phyloP scores from a whole-genome alignment of 2,888 invertebrate genomes.

The Chloroclystis v-ata region DNA sequence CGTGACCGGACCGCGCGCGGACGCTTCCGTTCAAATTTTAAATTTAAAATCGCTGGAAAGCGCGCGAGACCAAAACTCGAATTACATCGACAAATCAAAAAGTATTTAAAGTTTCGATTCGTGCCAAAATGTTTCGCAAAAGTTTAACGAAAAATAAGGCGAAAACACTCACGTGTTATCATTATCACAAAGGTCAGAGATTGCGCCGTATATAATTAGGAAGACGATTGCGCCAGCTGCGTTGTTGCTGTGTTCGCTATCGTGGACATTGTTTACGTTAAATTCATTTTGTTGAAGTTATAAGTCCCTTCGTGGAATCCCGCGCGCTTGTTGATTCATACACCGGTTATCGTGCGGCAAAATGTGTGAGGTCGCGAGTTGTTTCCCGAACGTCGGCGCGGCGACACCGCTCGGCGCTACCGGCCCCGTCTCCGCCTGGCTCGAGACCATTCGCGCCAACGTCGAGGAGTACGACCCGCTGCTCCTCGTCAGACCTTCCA shows the following conservation, averaged over 20 bases:
- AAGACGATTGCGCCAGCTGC: constrained; percentile 63
- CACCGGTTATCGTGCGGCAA: constrained; percentile 68
- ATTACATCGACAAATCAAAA: too few species aligned
- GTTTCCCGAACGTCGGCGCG: constrained; percentile 72
- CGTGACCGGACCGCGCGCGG: constrained; percentile 64
- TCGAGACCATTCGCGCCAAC: constrained; percentile 54
- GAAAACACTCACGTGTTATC: constrained; percentile 30
- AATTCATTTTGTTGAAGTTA: constrained; percentile 36
- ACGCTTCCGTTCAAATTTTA: constrained; percentile 56
- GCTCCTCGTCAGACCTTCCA: constrained; percentile 45
- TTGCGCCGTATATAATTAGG: constrained; percentile 51
- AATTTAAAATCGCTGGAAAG: constrained; percentile 41
- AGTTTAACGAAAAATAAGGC: constrained; percentile 16
- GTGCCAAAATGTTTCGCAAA: constrained; percentile 3
- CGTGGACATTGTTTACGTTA: constrained; percentile 29
- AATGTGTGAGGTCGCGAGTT: constrained; percentile 71
- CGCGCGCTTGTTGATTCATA: constrained; percentile 62
- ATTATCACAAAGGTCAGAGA: constrained; percentile 52
- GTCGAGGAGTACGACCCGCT: constrained; percentile 71
- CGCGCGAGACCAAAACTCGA: too few species aligned
- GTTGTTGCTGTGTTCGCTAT: constrained; percentile 56
- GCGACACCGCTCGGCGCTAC: constrained; percentile 63
- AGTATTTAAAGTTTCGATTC: background rate
- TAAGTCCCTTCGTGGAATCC: constrained; percentile 65
- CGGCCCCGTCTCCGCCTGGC: constrained; percentile 65